Percentiles rank a stretch among this genome's conserved stretches.
Conservation (phyloP, 2,888 invertebrate genomes). For the Dryobota labecula region DNA sequence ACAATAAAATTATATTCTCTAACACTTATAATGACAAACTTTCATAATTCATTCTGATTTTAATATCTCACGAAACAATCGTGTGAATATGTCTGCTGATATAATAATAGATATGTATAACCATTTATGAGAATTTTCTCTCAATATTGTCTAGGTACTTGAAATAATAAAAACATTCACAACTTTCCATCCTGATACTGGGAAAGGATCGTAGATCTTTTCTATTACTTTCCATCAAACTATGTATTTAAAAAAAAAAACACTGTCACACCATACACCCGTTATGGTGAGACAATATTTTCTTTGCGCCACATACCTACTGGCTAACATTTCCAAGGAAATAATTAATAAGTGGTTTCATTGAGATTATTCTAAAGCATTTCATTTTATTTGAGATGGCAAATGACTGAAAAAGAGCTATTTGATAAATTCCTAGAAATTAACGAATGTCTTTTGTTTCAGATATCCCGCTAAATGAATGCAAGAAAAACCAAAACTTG, state of each 20-base stretch:
- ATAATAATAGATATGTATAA: constrained; percentile 26
- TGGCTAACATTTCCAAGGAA: not conserved
- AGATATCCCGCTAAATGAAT: constrained; percentile 76
- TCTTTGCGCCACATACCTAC: too few relatives aligned
- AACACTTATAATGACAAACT: constrained; percentile 13
- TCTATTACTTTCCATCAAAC: not conserved
- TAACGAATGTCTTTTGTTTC: constrained; percentile 71
- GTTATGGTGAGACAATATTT: too few relatives aligned
- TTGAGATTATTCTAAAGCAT: not conserved
- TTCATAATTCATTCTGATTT: constrained; percentile 43
- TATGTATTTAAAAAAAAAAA: not conserved
- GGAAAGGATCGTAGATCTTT: not conserved
- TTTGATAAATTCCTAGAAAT: not conserved
- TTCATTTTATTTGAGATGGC: not conserved
- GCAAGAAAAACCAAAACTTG: constrained; percentile 56
- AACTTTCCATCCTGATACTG: constrained; percentile 3
- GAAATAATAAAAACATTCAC: constrained; percentile 6
- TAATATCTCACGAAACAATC: constrained; percentile 47
- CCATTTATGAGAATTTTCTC: constrained; percentile 32
- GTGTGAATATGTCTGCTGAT: constrained; percentile 42
- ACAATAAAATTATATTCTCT: not conserved
- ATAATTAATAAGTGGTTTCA: not conserved
- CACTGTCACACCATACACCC: too few relatives aligned
- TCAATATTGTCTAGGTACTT: constrained; percentile 22
- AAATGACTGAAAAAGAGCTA: not conserved